These are phyloP conservation scores for Sarcophilus harrisii DNA, from an alignment of 2,797 vertebrate species.

Conservation along the genomic window DNA sequence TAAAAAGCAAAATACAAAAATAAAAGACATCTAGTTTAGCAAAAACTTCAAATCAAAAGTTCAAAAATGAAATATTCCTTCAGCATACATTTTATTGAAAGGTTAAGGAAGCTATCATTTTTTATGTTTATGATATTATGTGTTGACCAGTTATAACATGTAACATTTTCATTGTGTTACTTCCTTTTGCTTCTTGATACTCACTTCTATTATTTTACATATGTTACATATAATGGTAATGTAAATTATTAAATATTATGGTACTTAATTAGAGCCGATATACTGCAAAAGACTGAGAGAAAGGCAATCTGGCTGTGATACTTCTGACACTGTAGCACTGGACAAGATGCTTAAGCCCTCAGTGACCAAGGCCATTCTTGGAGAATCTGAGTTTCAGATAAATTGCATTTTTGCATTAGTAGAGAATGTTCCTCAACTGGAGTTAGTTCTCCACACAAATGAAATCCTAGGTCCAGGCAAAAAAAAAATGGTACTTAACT, in stretches of 20 bases:
- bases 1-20: constrained; percentile 19
- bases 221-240: background rate
- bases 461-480: background rate
- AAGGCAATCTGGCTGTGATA: background rate
- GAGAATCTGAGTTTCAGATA: background rate
- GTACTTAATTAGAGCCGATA: background rate
- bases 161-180: background rate
- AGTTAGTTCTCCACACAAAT: background rate
- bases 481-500: background rate
- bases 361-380: background rate
- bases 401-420: background rate
- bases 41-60: background rate
- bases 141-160: background rate
- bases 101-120: constrained; percentile 2
- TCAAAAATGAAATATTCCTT: constrained; percentile 19
- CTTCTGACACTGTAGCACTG: background rate
- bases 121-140: background rate
- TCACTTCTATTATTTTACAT: background rate
- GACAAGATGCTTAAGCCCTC: background rate
- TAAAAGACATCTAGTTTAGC: background rate
- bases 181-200: background rate
- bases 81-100: constrained; percentile 5
- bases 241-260: background rate
- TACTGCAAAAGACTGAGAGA: background rate
- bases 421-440: background rate